phyloP scores from a whole-genome alignment of 1,140 invertebrate species.

The Helicorthomorpha holstii region DNA sequence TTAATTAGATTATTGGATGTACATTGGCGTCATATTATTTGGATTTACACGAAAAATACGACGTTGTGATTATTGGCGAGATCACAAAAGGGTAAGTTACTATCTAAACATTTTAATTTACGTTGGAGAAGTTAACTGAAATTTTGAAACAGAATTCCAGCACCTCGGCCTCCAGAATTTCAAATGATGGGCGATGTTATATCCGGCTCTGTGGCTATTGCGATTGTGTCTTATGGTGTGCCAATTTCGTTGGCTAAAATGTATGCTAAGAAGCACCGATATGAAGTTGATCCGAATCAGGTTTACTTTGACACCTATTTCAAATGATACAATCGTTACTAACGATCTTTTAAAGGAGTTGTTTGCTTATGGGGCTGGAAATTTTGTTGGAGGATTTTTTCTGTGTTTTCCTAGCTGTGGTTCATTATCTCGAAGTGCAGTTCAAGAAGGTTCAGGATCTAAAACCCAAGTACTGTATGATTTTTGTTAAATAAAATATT shows the following conservation, averaged over 20 bases:
- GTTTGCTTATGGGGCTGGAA: constrained; percentile 11
- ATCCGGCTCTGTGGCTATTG: constrained; percentile 26
- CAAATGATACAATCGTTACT: no score
- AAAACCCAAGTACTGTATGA: constrained; percentile 14
- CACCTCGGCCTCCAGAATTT: constrained; percentile 35
- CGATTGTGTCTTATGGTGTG: constrained; percentile 36
- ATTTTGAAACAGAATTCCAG: constrained; percentile 34
- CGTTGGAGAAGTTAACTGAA: no score
- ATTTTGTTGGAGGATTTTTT: constrained; percentile 14
- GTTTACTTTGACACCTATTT: no score
- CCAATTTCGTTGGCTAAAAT: constrained; percentile 38
- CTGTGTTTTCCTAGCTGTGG: constrained; percentile 14
- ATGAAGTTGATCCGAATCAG: constrained; percentile 36
- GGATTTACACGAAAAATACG: constrained; percentile 23
- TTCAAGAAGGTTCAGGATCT: constrained; percentile 14
- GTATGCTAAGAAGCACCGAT: constrained; percentile 36
- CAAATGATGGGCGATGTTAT: constrained; percentile 35
- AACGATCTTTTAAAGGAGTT: constrained; percentile 14
- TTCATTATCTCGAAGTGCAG: constrained; percentile 14
- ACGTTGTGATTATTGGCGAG: constrained; percentile 27
- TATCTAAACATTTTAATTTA: no score
- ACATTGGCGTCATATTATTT: constrained; percentile 27
- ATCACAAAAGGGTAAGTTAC: constrained; percentile 34
- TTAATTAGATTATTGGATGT: constrained; percentile 22
- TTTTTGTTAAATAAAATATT: no score